Evolutionary conservation across 2,797 vertebrate genomes (phyloP), one percentile per base, ranked within the genome.

Genomic region (Anolis apletophallus): DNA sequence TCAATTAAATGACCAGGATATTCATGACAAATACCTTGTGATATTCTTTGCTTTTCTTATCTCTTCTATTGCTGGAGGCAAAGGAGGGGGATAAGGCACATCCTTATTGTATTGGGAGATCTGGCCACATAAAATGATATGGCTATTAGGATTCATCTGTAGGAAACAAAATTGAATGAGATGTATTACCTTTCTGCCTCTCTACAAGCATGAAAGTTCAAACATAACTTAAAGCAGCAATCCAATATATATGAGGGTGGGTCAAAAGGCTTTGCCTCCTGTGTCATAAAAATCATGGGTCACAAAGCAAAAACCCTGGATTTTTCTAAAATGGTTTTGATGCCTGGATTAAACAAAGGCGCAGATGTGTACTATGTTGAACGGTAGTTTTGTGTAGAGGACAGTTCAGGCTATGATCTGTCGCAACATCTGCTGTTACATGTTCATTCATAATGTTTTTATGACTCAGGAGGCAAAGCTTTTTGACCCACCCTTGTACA

Each of bases 101-200:
- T 99, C 98, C 93, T 97, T 98, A 95, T 99, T 99, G 94, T 99
- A 99, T 94, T 99, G 98, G 5, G 98, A 99, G 92, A 99, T 99
- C 84, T 99, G 98, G 85, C 98, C 98, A 86, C 98, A 99, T 83
- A 99, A 94, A 94, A 99, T 96, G 90, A 99, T 96, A 78, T 98
- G 98, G 87, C 98, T 95, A 55, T 96, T 92, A 50, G 84, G 91
- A 95, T 98, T 99, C 98, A 99, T 99, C 99, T 99, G 90, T 94
- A 94, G 79, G 83, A 71, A 88, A 88, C 83, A 94, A 88, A 50
- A 92, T 4, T 87, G 78, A 92, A 36, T 21, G 13, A 89, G 7
- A 88, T 82, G 88, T 88, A 68, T 32, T 10, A 71, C 10, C 85
- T 75, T 88, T 0, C 1, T 64, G 59, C 9, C 59, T 29, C 26